Evolutionary conservation across 2,888 invertebrate species (phyloP), one percentile per base, ranked within the genome.

Genomic region (Dastarcus helophoroides): DNA sequence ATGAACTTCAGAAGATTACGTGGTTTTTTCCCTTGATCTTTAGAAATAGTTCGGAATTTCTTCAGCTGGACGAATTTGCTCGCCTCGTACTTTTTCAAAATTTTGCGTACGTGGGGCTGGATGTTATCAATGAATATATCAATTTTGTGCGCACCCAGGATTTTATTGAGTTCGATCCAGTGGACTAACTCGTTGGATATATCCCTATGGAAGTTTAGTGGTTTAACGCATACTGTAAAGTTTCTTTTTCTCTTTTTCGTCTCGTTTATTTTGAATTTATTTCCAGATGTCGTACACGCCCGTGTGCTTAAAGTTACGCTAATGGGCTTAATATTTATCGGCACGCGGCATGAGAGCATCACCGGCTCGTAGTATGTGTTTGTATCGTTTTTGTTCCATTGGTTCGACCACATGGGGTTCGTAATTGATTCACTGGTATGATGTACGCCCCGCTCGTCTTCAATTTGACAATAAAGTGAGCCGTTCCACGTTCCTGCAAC

Each of bases 151-250:
- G 76, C 79, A 9, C 81, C 82, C 9, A 83, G 63, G 38, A 79
- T 62, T 42, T 65, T 68, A 44, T 76, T 71, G 1, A 72, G 64
- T 58, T 79, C 79, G 34, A 83, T 65, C 78, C 83, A 83, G 50
- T 80, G 79, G 2, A 79, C 58, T 27, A 83, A 51, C 31, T 63
- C 65, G 14, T 59, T 60, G 3, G 77, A 72, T 26, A 77, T 67
- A 44, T 80, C 76, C 39, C 65, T 64, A 27, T 64, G 13, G 51
- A 78, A 81, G 44, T 72, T 68, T 56, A 82, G 58, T 31, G 80
- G 79, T 57, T 81, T 81, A 2, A 81, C 76, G 48, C 81, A 82
- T 23, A 81, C 61, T 7, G 74, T 76, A 42, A 79, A 45, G 12
- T 38, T 37, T 16, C 24, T 26, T 3, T 26, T 22, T 14, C 52